These are phyloP conservation scores for Melanchra persicariae DNA, from an alignment of 2,888 invertebrate genomes.

Conservation along the genomic window DNA sequence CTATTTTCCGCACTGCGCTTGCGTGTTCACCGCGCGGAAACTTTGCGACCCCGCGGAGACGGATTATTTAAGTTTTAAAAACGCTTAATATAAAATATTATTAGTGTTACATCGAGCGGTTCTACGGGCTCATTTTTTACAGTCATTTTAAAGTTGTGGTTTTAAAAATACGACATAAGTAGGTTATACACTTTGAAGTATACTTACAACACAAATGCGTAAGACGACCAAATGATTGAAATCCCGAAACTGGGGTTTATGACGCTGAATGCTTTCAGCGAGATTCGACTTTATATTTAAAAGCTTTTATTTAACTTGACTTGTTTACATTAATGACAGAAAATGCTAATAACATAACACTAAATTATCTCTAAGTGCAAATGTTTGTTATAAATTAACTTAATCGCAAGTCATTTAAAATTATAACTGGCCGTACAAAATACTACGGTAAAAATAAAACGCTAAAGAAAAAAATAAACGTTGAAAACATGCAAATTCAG, in stretches of 20 bases:
- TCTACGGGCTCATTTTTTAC: not conserved
- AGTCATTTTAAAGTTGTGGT: not conserved
- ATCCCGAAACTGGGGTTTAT: no score
- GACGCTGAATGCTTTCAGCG: not conserved
- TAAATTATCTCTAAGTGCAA: conserved; percentile 27
- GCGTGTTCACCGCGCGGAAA: conserved; percentile 40
- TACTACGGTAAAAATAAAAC: conserved; percentile 1
- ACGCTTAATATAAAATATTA: not conserved
- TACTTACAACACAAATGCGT: no score
- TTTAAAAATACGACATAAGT: not conserved
- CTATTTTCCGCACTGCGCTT: conserved; percentile 46
- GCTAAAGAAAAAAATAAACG: conserved; percentile 23
- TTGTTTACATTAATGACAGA: not conserved
- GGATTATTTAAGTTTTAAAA: not conserved
- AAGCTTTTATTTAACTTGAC: no score
- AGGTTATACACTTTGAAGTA: not conserved
- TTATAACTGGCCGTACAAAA: conserved; percentile 3
- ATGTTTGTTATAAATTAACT: conserved; percentile 23
- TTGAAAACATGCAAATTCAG: conserved; percentile 40
- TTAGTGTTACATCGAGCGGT: not conserved
- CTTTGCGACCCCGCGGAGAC: conserved; percentile 33
- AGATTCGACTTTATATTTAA: not conserved
- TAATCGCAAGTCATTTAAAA: conserved; percentile 19
- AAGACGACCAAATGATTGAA: no score
- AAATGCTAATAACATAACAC: conserved; percentile 1